Evolutionary conservation across 64 coral and sea anemone genomes (phyloP).

Genomic region (Trachythela sp.): DNA sequence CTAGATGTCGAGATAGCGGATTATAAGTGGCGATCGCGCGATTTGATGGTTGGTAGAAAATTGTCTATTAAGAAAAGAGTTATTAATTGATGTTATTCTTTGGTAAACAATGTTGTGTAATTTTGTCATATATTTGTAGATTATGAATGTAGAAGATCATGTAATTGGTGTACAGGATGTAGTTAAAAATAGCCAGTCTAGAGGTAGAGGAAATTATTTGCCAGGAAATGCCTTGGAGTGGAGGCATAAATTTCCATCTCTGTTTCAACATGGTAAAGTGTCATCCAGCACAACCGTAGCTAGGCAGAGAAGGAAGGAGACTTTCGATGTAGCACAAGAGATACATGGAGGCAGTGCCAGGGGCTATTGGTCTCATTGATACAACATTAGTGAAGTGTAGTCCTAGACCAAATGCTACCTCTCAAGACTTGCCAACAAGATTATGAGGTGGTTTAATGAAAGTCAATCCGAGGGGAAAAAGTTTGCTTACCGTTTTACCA

Average conservation of each 20-base stretch:
- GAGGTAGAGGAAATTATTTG: neutral
- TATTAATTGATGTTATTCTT: too few species aligned
- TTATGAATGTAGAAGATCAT: neutral
- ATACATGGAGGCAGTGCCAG: constrained; percentile 57
- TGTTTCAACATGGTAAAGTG: neutral
- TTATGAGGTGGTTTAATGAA: constrained; percentile 38
- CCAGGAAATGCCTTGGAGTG: neutral
- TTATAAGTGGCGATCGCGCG: too few species aligned
- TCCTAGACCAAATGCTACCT: constrained; percentile 22
- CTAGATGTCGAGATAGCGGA: too few species aligned
- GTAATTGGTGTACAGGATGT: neutral
- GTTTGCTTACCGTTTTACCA: constrained; percentile 39
- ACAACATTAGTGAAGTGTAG: constrained; percentile 32
- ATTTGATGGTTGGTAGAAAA: too few species aligned
- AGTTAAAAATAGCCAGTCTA: too few species aligned
- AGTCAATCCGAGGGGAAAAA: constrained; percentile 19
- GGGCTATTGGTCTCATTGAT: constrained; percentile 32
- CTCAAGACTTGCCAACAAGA: constrained; percentile 26
- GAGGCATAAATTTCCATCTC: neutral
- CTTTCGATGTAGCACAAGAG: constrained; percentile 25
- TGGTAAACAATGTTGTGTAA: neutral
- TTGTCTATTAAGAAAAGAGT: too few species aligned
- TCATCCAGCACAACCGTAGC: neutral
- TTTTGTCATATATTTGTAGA: neutral
- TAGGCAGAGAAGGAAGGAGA: too few species aligned